Base-by-base conservation (phyloP, 2,113 vertebrate genomes). In the Elachura formosa region DNA sequence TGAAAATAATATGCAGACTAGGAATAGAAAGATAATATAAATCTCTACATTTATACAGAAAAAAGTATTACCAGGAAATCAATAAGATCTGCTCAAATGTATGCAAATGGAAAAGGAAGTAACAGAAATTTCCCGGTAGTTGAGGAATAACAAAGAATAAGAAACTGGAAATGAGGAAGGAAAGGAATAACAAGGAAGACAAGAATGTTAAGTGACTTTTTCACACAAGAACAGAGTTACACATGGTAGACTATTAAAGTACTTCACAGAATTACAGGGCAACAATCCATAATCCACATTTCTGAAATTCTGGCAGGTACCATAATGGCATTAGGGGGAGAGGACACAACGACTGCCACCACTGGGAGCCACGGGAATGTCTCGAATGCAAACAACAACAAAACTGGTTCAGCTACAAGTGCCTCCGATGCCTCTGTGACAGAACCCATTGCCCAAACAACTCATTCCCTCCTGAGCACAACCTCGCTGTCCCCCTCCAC, bases 261-360 rank as follows among this genome's bases (percentile, higher is more conserved):
- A 17, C 7, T 46, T 69, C 4, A 10, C 0, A 29, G 29, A 54
- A 41, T 34, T 21, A 6, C 24, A 52, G 28, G 26, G 9, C 8
- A 91, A 13, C 58, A 12, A 58, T 40, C 7, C 5, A 48, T 41
- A 75, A 62, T 3, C 3, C 21, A 20, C 3, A 6, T 52, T 63
- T 69, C 20, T 59, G 18, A 59, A 41, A 28, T 49, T 19, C 12
- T 40, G n/a, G 8, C 74, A 69, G 93, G 79, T 75, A 14, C 68
- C 5, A 0, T 1, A 3, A 21, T 1, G 8, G 49, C 10, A 11
- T 2, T 5, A 3, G 48, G 51, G 68, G 38, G 11, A 61, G 28
- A 4, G 21, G 9, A 5, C 3, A 1, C 3, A 5, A 6, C 0
- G 0, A 18, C 7, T 7, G 24, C 13, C 26, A 3, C 12, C 1